Percentiles rank a stretch among this genome's conserved stretches.
These are phyloP conservation scores for Tapirus terrestris DNA, from an alignment of 2,113 vertebrate genomes.

Conservation along the genomic window DNA sequence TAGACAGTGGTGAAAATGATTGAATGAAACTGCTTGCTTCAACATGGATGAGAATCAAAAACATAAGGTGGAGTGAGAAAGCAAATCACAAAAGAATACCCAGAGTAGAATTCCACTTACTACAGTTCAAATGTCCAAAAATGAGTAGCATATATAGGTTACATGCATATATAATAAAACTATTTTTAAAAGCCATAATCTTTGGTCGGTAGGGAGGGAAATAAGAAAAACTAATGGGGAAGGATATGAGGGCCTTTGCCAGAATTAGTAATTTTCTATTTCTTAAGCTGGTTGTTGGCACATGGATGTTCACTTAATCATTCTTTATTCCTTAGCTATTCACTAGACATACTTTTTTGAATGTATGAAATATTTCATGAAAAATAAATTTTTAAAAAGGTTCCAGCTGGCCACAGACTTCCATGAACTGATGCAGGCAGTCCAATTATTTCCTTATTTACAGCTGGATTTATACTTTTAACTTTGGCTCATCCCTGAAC, in stretches of 20 bases:
- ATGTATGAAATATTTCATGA: not conserved
- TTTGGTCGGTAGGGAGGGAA: not conserved
- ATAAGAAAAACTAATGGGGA: not conserved
- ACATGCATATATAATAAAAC: not conserved
- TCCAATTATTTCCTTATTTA: slow-evolving; percentile 75
- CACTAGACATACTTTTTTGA: slow-evolving; percentile 4
- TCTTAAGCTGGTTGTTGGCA: not conserved
- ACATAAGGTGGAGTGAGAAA: not conserved
- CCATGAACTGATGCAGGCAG: slow-evolving; percentile 2
- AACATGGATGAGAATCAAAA: not conserved
- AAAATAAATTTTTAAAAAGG: slow-evolving; percentile 59
- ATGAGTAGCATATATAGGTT: not conserved
- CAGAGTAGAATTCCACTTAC: not conserved
- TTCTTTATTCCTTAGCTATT: slow-evolving; percentile 9
- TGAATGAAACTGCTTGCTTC: not conserved
- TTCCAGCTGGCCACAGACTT: slow-evolving; percentile 43
- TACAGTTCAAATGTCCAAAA: not conserved
- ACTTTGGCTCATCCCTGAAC: slow-evolving; percentile 72
- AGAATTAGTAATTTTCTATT: slow-evolving; percentile 40
- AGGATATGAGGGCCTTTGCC: not conserved
- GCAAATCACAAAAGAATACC: not conserved
- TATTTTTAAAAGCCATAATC: not conserved
- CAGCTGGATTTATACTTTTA: slow-evolving; percentile 74
- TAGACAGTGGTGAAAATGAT: not conserved
- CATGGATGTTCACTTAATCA: not conserved